Evolutionary conservation across 2,113 vertebrate genomes (phyloP), one percentile per base, ranked within the genome.

Genomic region (Ramphastos sulfuratus): DNA sequence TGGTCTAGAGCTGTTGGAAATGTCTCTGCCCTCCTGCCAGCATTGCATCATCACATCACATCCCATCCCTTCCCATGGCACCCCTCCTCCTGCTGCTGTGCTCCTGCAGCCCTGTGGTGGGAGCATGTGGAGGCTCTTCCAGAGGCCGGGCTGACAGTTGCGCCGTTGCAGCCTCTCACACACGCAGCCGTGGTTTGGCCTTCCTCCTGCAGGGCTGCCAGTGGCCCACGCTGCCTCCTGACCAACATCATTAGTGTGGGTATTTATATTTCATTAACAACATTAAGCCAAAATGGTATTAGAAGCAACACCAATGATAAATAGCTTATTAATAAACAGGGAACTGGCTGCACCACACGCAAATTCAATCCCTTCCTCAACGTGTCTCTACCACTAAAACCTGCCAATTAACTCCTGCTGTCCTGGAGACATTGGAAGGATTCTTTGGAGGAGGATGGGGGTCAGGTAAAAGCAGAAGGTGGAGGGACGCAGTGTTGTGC

Each of bases 201-300:
- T 97, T 96, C 96, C 94, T 97, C 95, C 97, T 97, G 95, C 94
- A 81, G 54, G 96, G 97, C 97, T 91, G 97, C 97, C 96, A 92
- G 94, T 97, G 97, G 98, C 98, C 98, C 97, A 91, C 91, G 92
- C 96, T 97, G 98, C 97, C 97, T 98, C 92, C 98, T 98, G 98
- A 98, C 98, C 98, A 95, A 98, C 98, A 98, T 98, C 97, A 98
- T 98, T 98, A 98, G 98, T 88, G 92, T 9, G 97, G 97, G 97
- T 98, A 98, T 98, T 98, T 98, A 98, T 98, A 98, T 98, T 98
- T 98, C 98, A 98, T 98, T 98, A 98, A 98, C 98, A 94, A 96
- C 98, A 98, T 98, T 97, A 98, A 98, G 97, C 97, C 97, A 97
- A 98, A 98, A 98, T 95, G 97, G 98, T 97, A 98, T 98, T 98